These are phyloP conservation scores for Linyphia triangularis DNA, from an alignment of 2,888 invertebrate genomes.

Conservation along the genomic window DNA sequence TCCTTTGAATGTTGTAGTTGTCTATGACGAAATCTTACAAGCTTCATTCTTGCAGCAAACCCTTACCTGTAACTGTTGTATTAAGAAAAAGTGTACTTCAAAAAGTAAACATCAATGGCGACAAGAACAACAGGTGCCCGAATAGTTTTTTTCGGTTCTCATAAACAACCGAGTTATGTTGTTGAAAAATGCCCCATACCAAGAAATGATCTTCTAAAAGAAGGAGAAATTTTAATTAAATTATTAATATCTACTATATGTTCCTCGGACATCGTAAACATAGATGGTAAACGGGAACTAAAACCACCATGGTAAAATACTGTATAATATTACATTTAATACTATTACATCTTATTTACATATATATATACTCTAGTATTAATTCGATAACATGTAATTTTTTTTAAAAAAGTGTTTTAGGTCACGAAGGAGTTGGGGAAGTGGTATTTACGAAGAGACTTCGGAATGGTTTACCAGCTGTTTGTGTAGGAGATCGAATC, in stretches of 20 bases:
- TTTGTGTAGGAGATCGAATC: conserved; percentile 74
- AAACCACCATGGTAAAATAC: conserved; percentile 77
- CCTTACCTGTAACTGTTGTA: too few relatives aligned
- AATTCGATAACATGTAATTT: neutral
- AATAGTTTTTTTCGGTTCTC: conserved; percentile 75
- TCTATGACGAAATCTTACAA: too few relatives aligned
- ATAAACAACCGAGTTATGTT: conserved; percentile 75
- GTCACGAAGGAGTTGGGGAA: conserved; percentile 77
- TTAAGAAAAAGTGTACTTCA: neutral
- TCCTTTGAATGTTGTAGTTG: too few relatives aligned
- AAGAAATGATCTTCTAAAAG: conserved; percentile 57
- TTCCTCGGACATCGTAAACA: conserved; percentile 76
- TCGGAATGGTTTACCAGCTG: conserved; percentile 26
- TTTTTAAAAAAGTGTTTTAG: conserved; percentile 75
- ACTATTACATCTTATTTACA: too few relatives aligned
- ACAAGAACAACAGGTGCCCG: conserved; percentile 73
- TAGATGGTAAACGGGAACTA: conserved; percentile 76
- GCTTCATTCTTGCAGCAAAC: too few relatives aligned
- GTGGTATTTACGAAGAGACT: conserved; percentile 56
- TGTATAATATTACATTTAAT: too few relatives aligned
- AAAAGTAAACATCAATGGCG: conserved; percentile 69
- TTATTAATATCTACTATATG: conserved; percentile 77
- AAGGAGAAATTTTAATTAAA: conserved; percentile 75
- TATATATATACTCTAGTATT: neutral
- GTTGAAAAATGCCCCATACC: conserved; percentile 74